Conservation (phyloP, 2,797 vertebrate genomes). For the Taeniopygia guttata region DNA sequence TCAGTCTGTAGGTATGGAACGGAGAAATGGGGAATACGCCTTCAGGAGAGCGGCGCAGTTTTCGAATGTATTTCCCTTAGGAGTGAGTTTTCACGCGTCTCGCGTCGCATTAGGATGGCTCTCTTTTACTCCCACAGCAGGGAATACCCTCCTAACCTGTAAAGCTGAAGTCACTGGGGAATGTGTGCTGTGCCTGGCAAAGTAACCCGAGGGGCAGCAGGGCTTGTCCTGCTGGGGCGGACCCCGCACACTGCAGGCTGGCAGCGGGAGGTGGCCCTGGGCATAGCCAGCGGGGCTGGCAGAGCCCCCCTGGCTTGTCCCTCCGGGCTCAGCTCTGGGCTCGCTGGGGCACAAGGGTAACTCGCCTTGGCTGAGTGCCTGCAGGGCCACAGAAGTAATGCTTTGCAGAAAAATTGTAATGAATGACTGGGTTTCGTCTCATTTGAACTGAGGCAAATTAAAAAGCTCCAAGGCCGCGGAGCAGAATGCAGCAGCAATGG, state of each 20-base stretch:
- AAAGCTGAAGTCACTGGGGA: neutral
- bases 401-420: neutral
- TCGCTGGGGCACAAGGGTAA: fast-evolving
- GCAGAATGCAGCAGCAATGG: neutral
- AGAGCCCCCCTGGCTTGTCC: neutral
- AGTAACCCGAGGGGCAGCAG: neutral
- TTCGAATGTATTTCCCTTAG: neutral
- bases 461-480: fast-evolving
- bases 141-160: fast-evolving
- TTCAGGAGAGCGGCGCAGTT: neutral
- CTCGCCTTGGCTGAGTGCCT: neutral
- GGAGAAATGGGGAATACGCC: neutral
- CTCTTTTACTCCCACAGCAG: neutral
- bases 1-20: neutral
- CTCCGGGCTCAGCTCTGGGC: fast-evolving
- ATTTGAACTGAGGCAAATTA: neutral
- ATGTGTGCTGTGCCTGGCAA: neutral
- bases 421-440: neutral
- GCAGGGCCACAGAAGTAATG: neutral
- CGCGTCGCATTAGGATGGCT: neutral
- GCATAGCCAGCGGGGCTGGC: too few relatives aligned
- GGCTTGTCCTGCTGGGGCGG: neutral
- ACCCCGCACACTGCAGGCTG: fast-evolving
- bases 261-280: neutral
- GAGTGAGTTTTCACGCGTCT: neutral